These are phyloP conservation scores for Kryptolebias ocellatus DNA, from an alignment of 2,797 vertebrate species.

Conservation along the genomic window DNA sequence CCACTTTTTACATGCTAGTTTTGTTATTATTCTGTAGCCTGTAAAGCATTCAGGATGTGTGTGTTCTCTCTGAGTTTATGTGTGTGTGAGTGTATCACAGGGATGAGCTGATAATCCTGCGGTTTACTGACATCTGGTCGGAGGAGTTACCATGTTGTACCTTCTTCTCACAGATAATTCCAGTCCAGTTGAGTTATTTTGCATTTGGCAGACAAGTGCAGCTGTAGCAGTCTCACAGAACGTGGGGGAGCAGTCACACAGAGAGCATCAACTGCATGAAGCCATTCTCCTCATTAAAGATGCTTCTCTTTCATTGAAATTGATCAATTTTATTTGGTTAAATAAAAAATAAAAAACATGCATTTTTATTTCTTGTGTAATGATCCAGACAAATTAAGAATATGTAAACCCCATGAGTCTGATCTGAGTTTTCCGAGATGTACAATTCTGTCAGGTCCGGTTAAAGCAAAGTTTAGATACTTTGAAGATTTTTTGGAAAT, in stretches of 20 bases:
- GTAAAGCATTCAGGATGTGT: slow-evolving; percentile 48
- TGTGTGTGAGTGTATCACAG: slow-evolving; percentile 36
- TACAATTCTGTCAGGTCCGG: slow-evolving; percentile 41
- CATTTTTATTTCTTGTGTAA: slow-evolving; percentile 28
- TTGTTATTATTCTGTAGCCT: slow-evolving; percentile 39
- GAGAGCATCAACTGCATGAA: slow-evolving; percentile 63
- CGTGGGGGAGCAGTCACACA: slow-evolving; percentile 1
- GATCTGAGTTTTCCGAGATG: slow-evolving; percentile 57
- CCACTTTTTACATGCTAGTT: slow-evolving; percentile 52
- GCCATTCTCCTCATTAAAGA: slow-evolving; percentile 28
- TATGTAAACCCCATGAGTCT: slow-evolving; percentile 28
- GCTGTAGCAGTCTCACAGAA: slow-evolving; percentile 15
- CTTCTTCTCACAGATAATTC: slow-evolving; percentile 39
- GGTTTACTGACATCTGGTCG: slow-evolving; percentile 36
- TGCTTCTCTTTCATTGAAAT: slow-evolving; percentile 27
- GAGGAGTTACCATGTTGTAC: slow-evolving; percentile 37
- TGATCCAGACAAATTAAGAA: slow-evolving; percentile 5
- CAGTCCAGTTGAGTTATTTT: slow-evolving; percentile 37
- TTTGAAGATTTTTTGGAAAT: no score
- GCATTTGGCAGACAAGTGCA: slow-evolving; percentile 23
- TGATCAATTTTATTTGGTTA: slow-evolving; percentile 24
- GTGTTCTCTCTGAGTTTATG: slow-evolving; percentile 31
- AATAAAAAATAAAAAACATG: slow-evolving; percentile 8
- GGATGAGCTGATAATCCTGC: slow-evolving; percentile 28
- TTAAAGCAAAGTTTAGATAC: not conserved